These are phyloP conservation scores for Anguilla marmorata DNA, from an alignment of 2,797 vertebrate species.

Conservation along the genomic window DNA sequence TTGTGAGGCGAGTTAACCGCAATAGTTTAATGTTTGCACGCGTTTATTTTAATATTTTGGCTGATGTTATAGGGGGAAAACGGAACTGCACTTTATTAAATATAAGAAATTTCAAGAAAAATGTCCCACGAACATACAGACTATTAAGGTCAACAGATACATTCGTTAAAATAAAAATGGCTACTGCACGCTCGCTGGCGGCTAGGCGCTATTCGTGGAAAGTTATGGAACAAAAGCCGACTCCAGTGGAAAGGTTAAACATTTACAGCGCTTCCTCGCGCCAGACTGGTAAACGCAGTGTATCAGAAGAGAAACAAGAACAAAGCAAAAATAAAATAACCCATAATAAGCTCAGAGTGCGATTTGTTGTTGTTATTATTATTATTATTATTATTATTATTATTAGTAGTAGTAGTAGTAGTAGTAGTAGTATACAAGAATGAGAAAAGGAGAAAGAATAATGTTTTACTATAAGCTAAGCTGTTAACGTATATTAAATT, in stretches of 20 bases:
- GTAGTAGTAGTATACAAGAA: background rate
- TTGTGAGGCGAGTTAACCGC: no score
- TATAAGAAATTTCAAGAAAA: background rate
- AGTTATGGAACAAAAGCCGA: slow-evolving; percentile 16
- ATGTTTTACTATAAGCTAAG: background rate
- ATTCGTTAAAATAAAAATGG: slow-evolving; percentile 11
- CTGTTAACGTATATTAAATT: background rate
- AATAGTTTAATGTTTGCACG: no score
- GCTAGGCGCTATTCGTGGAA: background rate
- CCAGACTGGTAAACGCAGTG: background rate
- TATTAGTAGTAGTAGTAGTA: background rate
- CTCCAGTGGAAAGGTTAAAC: slow-evolving; percentile 26
- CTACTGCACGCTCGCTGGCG: slow-evolving; percentile 9
- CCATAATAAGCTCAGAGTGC: background rate
- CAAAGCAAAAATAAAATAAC: background rate
- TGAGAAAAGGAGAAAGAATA: background rate
- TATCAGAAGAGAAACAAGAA: background rate
- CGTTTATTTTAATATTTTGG: no score
- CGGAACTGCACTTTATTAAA: no score
- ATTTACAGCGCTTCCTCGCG: slow-evolving; percentile 34
- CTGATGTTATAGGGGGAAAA: no score
- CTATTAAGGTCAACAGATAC: background rate
- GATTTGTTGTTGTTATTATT: background rate
- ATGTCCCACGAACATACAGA: background rate
- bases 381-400: background rate